These are phyloP conservation scores for Rhodophaea formosa DNA, from an alignment of 2,888 invertebrate genomes.

Conservation along the genomic window DNA sequence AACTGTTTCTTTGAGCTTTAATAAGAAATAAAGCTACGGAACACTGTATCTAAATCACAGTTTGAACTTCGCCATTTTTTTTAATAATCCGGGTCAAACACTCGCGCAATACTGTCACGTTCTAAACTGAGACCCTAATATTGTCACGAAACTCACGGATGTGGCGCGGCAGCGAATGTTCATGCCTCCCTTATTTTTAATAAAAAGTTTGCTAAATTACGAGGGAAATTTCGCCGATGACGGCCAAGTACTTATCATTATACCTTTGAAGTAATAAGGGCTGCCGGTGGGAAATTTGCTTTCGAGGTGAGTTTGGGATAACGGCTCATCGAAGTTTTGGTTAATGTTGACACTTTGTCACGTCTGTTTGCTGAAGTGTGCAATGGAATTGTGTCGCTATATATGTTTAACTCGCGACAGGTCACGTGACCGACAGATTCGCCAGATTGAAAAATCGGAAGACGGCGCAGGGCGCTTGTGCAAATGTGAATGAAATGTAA, in stretches of 20 bases:
- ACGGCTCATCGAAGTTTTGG: neutral
- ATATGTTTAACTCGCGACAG: no score
- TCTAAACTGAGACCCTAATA: slow-evolving; percentile 42
- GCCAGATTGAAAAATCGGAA: no score
- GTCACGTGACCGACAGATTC: no score
- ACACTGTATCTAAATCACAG: neutral
- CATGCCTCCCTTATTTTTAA: slow-evolving; percentile 42
- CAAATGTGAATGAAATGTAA: no score
- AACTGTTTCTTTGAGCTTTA: no score
- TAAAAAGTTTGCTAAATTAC: slow-evolving; percentile 56
- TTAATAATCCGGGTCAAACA: slow-evolving; percentile 47
- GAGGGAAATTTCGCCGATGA: slow-evolving; percentile 29
- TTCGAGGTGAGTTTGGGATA: slow-evolving; percentile 2
- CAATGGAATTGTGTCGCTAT: no score
- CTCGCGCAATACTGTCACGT: slow-evolving; percentile 54
- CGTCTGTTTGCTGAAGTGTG: no score
- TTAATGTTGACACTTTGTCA: no score
- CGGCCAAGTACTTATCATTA: slow-evolving; percentile 21
- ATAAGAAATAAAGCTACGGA: neutral
- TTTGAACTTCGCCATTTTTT: slow-evolving; percentile 29
- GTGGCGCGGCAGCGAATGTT: slow-evolving; percentile 27
- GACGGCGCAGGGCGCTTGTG: no score
- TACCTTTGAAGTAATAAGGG: slow-evolving; percentile 1
- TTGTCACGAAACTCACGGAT: slow-evolving; percentile 28
- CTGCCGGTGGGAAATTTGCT: neutral